Evolutionary conservation across 2,113 vertebrate species (phyloP), one percentile per base, ranked within the genome.

Genomic region (Brienomyrus longianalis): DNA sequence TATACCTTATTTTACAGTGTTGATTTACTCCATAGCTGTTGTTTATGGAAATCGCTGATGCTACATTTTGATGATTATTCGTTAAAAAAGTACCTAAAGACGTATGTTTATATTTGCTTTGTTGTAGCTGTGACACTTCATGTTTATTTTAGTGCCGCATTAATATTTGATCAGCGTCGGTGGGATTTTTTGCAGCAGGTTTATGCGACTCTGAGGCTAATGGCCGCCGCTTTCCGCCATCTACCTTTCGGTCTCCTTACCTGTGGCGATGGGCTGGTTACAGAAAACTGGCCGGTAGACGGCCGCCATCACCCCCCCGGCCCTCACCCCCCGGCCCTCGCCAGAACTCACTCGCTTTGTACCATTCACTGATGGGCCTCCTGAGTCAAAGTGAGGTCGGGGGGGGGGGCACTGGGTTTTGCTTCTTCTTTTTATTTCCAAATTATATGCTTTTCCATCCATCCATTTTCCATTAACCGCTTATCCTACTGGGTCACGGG

Each of bases 331-430:
- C 27, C 3, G 11, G 11, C 8, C 39, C 35, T 21, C 77, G 17
- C 5, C 39, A 21, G 35, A 45, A 83, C 77, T 83, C 7, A 15
- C 35, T 83, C 7, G 8, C 45, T n/a, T 48, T 84, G 83, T 19
- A 2, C 17, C 17, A 11, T 50, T 54, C 27, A 96, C 92, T 94
- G 93, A 96, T 95, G 94, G 92, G 92, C 93, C 93, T 92, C 91
- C 89, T 83, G 91, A 94, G 94, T 95, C 90, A 93, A 91, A 96
- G 95, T 95, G 93, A 94, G 96, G 95, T 96, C 95, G 95, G 91
- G 93, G 92, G 95, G 83, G 45, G 45, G 6, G 74, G 15, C 43
- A 19, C 7, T 6, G 21, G 23, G 35, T 2, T 80, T 19, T 80
- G 74, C 15, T 43, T 39, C 0, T 35, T 80, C 43, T 80, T 43